These are phyloP conservation scores for Cenopis cana DNA, from an alignment of 2,888 invertebrate genomes.

Conservation along the genomic window DNA sequence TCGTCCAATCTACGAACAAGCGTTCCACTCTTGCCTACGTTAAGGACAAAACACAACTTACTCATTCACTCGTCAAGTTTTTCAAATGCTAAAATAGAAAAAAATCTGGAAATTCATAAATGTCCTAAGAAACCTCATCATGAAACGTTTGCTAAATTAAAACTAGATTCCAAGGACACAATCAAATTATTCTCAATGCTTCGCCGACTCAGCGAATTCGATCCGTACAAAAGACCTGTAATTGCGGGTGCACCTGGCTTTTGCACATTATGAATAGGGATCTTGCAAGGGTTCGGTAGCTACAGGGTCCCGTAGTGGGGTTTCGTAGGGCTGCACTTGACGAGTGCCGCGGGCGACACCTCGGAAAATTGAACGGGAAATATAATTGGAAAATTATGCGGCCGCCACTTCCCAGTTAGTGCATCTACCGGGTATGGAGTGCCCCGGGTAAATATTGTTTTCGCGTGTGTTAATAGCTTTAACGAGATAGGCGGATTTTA, in stretches of 20 bases:
- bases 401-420: conserved; percentile 69
- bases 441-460: conserved; percentile 46
- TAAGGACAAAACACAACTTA: neutral
- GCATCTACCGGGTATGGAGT: conserved; percentile 48
- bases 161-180: conserved; percentile 3
- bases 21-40: neutral
- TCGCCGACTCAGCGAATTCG: neutral
- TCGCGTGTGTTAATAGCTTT: conserved; percentile 42
- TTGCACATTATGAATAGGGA: conserved; percentile 59
- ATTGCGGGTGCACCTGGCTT: conserved; percentile 65
- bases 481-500: conserved; percentile 45
- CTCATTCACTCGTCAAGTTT: neutral
- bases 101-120: neutral
- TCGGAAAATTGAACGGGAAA: conserved; percentile 84
- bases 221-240: conserved; percentile 46
- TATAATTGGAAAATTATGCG: conserved; percentile 85
- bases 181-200: conserved; percentile 17
- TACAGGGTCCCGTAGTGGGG: conserved; percentile 50
- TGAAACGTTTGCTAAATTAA: conserved; percentile 24
- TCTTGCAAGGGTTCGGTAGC: conserved; percentile 49
- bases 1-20: neutral
- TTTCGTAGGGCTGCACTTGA: conserved; percentile 77
- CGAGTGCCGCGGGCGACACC: conserved; percentile 83
- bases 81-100: no score
- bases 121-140: conserved; percentile 12